These are phyloP conservation scores for Echiichthys vipera DNA, from an alignment of 2,797 vertebrate species.

Conservation along the genomic window DNA sequence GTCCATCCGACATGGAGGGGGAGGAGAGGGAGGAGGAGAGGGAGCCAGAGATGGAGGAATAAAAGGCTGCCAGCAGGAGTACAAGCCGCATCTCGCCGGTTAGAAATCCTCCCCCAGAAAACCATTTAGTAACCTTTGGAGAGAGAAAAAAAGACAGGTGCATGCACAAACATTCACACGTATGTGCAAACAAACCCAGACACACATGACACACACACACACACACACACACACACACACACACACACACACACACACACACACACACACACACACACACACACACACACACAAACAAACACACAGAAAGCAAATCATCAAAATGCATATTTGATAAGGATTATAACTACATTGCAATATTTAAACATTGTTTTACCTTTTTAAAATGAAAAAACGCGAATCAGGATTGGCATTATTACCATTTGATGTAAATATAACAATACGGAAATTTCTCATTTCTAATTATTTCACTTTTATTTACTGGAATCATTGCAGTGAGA, in stretches of 20 bases:
- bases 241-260: background rate
- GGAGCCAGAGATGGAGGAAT: slow-evolving; percentile 77
- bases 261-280: slow-evolving; percentile 22
- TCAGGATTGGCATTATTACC: accelerated
- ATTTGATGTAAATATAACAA: background rate
- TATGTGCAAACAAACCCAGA: slow-evolving; percentile 19
- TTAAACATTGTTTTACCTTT: background rate
- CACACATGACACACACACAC: slow-evolving; percentile 14
- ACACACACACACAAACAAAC: background rate
- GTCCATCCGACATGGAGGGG: slow-evolving; percentile 71
- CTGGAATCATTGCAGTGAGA: slow-evolving; percentile 5
- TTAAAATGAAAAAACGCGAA: background rate
- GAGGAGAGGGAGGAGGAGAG: slow-evolving; percentile 78
- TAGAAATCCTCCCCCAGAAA: slow-evolving; percentile 90
- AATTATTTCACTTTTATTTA: slow-evolving; percentile 16
- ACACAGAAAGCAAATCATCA: slow-evolving; percentile 64
- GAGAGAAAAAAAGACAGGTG: slow-evolving; percentile 50
- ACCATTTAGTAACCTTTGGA: slow-evolving; percentile 88
- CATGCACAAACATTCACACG: slow-evolving; percentile 47
- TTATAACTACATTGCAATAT: background rate
- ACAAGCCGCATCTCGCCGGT: slow-evolving; percentile 98
- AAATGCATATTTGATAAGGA: slow-evolving; percentile 54
- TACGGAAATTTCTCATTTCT: background rate
- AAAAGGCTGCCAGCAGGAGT: slow-evolving; percentile 95
- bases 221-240: slow-evolving; percentile 24